Evolutionary conservation across 2,888 invertebrate genomes (phyloP).

Genomic region (Augochlorella aurata): DNA sequence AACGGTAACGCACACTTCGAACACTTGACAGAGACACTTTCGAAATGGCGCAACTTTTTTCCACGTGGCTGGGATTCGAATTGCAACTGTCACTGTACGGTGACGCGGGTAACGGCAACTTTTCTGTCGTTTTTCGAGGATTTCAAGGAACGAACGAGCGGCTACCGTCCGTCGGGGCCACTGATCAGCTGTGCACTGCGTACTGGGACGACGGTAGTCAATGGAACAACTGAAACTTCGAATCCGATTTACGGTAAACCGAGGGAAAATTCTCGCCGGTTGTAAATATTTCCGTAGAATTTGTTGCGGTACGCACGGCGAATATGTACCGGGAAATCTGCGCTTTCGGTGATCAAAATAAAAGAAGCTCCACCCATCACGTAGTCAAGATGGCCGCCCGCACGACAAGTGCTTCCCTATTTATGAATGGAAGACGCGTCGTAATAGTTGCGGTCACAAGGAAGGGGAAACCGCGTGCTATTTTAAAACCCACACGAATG

Average conservation of each 20-base stretch:
- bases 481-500: conserved; percentile 65
- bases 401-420: conserved; percentile 69
- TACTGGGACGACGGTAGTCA: conserved; percentile 54
- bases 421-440: conserved; percentile 75
- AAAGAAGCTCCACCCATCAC: conserved; percentile 48
- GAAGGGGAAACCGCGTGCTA: conserved; percentile 61
- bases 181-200: conserved; percentile 79
- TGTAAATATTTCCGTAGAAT: background rate
- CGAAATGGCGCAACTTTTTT: background rate
- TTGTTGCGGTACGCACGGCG: background rate
- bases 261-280: background rate
- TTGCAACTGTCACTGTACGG: conserved; percentile 50
- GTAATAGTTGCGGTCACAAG: conserved; percentile 51
- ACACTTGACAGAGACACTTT: conserved; percentile 44
- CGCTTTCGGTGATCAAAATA: conserved; percentile 4
- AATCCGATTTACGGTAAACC: background rate
- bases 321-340: background rate
- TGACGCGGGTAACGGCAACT: conserved; percentile 28
- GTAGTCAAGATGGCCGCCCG: conserved; percentile 73
- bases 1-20: conserved; percentile 50
- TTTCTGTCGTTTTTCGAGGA: conserved; percentile 40
- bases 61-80: conserved; percentile 6
- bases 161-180: conserved; percentile 73
- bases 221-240: conserved; percentile 25
- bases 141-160: conserved; percentile 60